Base-by-base conservation (phyloP, 2,113 vertebrate genomes). In the Setophaga petechia region DNA sequence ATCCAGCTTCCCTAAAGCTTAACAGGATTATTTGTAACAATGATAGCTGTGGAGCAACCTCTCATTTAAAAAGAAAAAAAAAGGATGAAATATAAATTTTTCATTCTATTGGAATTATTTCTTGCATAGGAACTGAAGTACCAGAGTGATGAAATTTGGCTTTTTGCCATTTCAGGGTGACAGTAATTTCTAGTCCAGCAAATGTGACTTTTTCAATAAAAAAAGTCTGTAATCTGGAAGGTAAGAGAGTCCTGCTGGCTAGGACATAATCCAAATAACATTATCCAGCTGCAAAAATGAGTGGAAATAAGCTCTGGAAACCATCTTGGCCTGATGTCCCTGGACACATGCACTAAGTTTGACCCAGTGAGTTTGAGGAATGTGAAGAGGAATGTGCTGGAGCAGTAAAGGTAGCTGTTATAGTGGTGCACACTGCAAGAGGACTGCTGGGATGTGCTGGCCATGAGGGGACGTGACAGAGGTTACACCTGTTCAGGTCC, bases 1-100 rank as follows among this genome's bases (percentile, higher is more conserved):
- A 87, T 93, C 71, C 69, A 84, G 58, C 73, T 94, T 33, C 16
- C 73, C 58, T 76, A 94, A 84, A 90, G 22, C 62, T 90, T 87
- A 87, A 93, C 69, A 77, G 28, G 71, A 89, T 93, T 93, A 96
- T 79, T 49, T 7, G 12, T 80, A 89, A 67, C 16, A 47, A 77
- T 62, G 52, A 44, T 80, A 89, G 43, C 44, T 51, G 39, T 71
- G 41, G 37, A 94, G 25, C 11, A 87, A 27, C 12, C 11, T 63
- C 59, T 78, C 3, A 2, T 69, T 63, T 31, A 28, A 86, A 87
- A 86, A 35, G 3, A 21, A 24, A n/a, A 24, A 35, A 51, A 30
- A 78, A 44, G 15, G 19, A 54, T 22, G 19, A 82, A 80, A 65
- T 43, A 16, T 0, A n/a, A 17, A 4, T 24, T 72, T 18, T 87